Base-by-base conservation (phyloP, 2,888 invertebrate species). In the Blera fallax region DNA sequence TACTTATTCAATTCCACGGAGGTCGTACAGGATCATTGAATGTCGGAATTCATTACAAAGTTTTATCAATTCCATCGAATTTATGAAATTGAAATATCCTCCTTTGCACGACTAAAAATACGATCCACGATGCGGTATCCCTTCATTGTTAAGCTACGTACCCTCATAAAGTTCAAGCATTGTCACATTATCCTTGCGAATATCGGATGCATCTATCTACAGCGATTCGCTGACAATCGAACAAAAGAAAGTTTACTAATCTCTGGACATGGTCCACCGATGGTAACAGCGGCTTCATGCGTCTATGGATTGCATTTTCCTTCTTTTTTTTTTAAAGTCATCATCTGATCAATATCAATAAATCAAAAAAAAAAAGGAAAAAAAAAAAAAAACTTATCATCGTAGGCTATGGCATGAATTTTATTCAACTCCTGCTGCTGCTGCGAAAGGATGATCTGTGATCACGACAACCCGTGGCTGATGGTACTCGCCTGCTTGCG, bases 281-380 rank as follows among this genome's bases (percentile, higher is more conserved):
- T 27, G 27, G 21, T 48, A 43, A 50, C 4, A 64, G 83, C 16
- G 34, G 34, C 54, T 32, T 8, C 40, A n/a, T 45, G 34, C 8
- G 6, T 8, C 27, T 34, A 10, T 1, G 29, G 27, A 10, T 34
- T 37, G 64, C 64, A 40, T 40, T 0, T 5, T n/a, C n/a, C n/a
- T 37, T 37, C 4, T 14, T 45, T 8, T 10, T 4, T 16, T 67
- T 48, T n/a, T 11, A 40, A 64, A 52, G 54, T 73, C 83, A 74
- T 84, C 84, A 69, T 76, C 84, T 76, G 84, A 80, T 84, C 80
- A 84, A 76, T 84, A 84, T 80, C 84, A 80, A 80, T 80, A 84
- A 80, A 84, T 84, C 80, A 80, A 52, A 48, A 54, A 74, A 56
- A 69, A 54, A 34, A 56, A 37, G 58, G 10, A 16, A n/a, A 45